These are phyloP conservation scores for Caenorhabditis remanei DNA, from an alignment of 1,140 invertebrate species.

Conservation along the genomic window DNA sequence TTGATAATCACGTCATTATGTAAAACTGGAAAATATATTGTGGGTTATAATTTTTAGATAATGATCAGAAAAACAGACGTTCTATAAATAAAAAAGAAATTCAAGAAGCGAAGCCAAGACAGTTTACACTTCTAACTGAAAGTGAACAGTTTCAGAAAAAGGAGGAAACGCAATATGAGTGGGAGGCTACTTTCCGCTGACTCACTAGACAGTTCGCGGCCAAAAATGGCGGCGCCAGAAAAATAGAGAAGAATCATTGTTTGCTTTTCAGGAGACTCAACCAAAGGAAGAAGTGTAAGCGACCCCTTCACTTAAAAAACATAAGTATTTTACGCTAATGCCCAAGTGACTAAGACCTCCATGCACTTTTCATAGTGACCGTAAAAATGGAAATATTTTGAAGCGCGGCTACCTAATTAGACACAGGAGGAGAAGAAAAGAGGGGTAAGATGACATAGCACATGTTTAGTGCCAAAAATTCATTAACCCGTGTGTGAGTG, in stretches of 20 bases:
- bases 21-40: too few relatives aligned
- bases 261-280: slow-evolving; percentile 42
- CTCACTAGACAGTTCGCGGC: slow-evolving; percentile 47
- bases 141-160: slow-evolving; percentile 10
- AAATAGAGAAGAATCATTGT: slow-evolving; percentile 18
- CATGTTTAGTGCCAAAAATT: slow-evolving; percentile 53
- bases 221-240: slow-evolving; percentile 29
- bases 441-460: slow-evolving; percentile 44
- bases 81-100: too few relatives aligned
- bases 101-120: too few relatives aligned
- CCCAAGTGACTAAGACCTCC: not conserved
- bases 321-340: too few relatives aligned
- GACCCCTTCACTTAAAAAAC: not conserved
- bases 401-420: slow-evolving; percentile 14
- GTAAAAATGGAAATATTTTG: not conserved
- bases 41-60: too few relatives aligned
- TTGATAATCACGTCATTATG: too few relatives aligned
- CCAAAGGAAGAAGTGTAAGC: not conserved
- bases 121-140: not conserved
- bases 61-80: too few relatives aligned
- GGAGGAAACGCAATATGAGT: not conserved
- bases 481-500: slow-evolving; percentile 4
- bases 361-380: not conserved
- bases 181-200: slow-evolving; percentile 35
- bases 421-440: not conserved